phyloP scores from a whole-genome alignment of 2,888 invertebrate species.

The Uloborus plumipes region DNA sequence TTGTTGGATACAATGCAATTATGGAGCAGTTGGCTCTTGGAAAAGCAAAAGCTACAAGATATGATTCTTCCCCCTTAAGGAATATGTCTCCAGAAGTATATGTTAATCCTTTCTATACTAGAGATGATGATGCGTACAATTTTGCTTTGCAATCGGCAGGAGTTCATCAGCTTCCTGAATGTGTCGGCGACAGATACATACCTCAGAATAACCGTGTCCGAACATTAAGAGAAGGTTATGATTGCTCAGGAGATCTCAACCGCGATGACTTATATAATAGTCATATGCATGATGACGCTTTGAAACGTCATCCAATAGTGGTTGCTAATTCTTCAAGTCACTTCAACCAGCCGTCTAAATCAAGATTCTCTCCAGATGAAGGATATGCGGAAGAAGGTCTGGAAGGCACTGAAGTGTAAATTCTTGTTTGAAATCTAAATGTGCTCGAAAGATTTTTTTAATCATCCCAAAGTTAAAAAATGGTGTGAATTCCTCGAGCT shows the following conservation, averaged over 20 bases:
- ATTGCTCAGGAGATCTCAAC: slow-evolving; percentile 19
- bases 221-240: slow-evolving; percentile 44
- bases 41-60: slow-evolving; percentile 25
- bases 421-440: neutral
- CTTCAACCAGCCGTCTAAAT: slow-evolving; percentile 74
- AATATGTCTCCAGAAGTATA: slow-evolving; percentile 54
- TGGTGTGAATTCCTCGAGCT: slow-evolving; percentile 37
- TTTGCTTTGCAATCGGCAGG: slow-evolving; percentile 48
- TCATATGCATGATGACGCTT: slow-evolving; percentile 69
- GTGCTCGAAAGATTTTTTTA: neutral
- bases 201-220: slow-evolving; percentile 60
- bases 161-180: slow-evolving; percentile 47
- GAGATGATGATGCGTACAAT: slow-evolving; percentile 54
- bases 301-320: slow-evolving; percentile 54
- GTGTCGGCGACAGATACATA: slow-evolving; percentile 41
- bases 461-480: neutral
- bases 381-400: slow-evolving; percentile 76
- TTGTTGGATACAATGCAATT: slow-evolving; percentile 48
- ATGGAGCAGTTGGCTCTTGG: slow-evolving; percentile 50
- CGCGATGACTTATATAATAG: slow-evolving; percentile 49
- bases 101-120: slow-evolving; percentile 57
- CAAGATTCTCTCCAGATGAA: slow-evolving; percentile 88
- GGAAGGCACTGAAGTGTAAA: slow-evolving; percentile 67
- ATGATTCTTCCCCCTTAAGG: slow-evolving; percentile 39
- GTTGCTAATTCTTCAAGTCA: slow-evolving; percentile 68